Evolutionary conservation across 1,140 invertebrate species (phyloP), one percentile per base, ranked within the genome.

Genomic region (Drosophila pseudoobscura): DNA sequence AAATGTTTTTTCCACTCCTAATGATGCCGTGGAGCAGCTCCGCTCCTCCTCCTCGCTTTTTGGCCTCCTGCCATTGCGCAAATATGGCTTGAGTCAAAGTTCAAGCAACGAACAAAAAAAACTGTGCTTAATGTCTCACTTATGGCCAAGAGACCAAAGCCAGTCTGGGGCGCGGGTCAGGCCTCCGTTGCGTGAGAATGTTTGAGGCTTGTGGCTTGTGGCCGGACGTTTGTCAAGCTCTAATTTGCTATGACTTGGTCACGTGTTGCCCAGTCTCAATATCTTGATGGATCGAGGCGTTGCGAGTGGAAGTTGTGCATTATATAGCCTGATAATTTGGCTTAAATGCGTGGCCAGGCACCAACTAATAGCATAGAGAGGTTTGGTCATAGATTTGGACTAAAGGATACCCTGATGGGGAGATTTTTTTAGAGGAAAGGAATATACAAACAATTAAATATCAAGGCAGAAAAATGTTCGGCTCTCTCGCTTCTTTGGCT

Each of bases 61-160:
- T 26, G 24, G 24, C 4, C 24, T 26, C 24, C 3, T 8, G 31
- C 29, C 17, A 71, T 85, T 82, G 82, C 82, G 66, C 82, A 85
- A 85, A 85, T 85, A 85, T 87, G 82, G 78, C 69, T 70, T 54
- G 60, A 65, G 82, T 88, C 82, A 76, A 50, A 85, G 82, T 73
- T 85, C 82, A 87, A 78, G 45, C 61, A 73, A 78, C 82, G 52
- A 63, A 78, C 82, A 55, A 63, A 78, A 13, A 39, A 68, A 79
- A 71, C 78, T 80, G 73, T 62, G 82, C 69, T 80, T 85, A 82
- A 85, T 85, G 82, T 85, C 82, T 85, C 82, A 85, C 82, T 85
- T 82, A 85, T 87, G 82, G 82, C 82, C 80, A 80, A 85, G 82
- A 61, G 13, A 41, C 46, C 50, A 62, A 45, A 44, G 47, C 55